Evolutionary conservation across 2,797 vertebrate species (phyloP).

Genomic region (Tangara arthus): DNA sequence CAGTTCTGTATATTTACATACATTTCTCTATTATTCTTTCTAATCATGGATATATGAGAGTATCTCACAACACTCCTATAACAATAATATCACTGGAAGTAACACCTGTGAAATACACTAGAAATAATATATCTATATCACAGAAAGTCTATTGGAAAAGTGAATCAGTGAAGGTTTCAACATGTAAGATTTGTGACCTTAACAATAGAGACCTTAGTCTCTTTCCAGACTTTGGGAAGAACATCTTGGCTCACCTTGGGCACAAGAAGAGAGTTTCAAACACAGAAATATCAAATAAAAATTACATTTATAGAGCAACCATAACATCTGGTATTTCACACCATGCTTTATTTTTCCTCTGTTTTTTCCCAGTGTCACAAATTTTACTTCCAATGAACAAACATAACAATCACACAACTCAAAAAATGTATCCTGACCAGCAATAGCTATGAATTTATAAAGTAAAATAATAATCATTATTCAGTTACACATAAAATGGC

Average conservation of each 20-base stretch:
- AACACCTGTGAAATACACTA: neutral
- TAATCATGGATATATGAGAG: neutral
- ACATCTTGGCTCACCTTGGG: fast-evolving
- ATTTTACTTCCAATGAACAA: neutral
- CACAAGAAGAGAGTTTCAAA: neutral
- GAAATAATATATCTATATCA: neutral
- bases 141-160: neutral
- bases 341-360: neutral
- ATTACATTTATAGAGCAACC: neutral
- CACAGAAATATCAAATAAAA: neutral
- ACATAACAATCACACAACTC: neutral
- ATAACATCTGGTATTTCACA: neutral
- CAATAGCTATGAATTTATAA: neutral
- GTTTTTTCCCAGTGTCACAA: neutral
- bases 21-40: neutral
- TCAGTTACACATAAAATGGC: neutral
- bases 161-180: neutral
- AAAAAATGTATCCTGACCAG: neutral
- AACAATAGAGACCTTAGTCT: neutral
- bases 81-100: neutral
- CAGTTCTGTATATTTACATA: neutral
- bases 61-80: neutral
- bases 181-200: neutral
- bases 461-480: neutral
- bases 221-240: neutral